Evolutionary conservation across 2,113 vertebrate genomes (phyloP).

Genomic region (Cyprinodon variegatus): DNA sequence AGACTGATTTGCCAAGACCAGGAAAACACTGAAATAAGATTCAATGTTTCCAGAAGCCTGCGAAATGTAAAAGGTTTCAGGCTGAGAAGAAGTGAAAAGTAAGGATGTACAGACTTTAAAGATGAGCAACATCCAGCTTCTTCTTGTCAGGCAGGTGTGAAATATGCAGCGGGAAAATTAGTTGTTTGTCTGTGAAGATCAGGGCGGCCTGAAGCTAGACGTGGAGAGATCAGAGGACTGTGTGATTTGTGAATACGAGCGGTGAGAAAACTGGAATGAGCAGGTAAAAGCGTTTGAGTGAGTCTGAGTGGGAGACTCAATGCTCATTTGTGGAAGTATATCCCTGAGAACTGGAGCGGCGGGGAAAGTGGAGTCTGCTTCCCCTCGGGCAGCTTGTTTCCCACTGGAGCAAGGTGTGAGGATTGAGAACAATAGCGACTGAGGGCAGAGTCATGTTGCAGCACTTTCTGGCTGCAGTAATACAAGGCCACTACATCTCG

Average conservation of each 20-base stretch:
- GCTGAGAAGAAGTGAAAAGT: not conserved
- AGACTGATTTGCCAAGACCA: no score
- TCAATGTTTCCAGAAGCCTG: not conserved
- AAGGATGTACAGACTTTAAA: not conserved
- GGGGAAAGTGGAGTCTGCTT: conserved; percentile 28
- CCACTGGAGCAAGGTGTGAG: conserved; percentile 45
- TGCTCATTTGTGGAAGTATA: conserved; percentile 28
- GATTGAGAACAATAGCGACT: conserved; percentile 46
- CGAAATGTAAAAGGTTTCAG: not conserved
- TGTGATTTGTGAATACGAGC: conserved; percentile 24
- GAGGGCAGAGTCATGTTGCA: conserved; percentile 53
- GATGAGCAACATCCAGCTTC: conserved; percentile 42
- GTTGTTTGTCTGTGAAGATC: conserved; percentile 43
- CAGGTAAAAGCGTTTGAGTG: conserved; percentile 11
- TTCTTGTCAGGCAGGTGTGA: conserved; percentile 38
- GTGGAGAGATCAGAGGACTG: conserved; percentile 28
- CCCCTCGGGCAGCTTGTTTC: conserved; percentile 30
- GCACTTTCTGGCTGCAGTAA: conserved; percentile 41
- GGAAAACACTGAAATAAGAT: no score
- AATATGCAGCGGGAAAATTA: conserved; percentile 36
- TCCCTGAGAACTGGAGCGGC: conserved; percentile 45
- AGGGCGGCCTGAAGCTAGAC: conserved; percentile 18
- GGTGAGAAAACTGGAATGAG: not conserved
- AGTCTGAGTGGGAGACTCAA: conserved; percentile 15
- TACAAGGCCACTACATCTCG: conserved; percentile 41